Conservation (phyloP, 2,113 vertebrate genomes). For the Sarotherodon lohbergeri region DNA sequence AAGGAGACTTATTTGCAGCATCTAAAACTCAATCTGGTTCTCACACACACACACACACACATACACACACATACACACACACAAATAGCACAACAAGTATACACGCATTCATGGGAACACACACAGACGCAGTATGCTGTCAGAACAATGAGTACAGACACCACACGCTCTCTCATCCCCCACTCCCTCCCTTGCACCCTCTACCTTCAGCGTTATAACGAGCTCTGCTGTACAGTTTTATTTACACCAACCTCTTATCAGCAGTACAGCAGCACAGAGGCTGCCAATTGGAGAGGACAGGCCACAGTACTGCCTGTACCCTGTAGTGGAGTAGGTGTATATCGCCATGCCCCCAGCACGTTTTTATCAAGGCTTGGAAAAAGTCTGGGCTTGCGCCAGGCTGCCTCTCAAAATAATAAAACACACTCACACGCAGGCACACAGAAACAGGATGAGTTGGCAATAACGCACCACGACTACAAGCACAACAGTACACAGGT, state of each 20-base stretch:
- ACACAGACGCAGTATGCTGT: constrained; percentile 66
- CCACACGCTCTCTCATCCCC: constrained; percentile 69
- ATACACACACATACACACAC: background rate
- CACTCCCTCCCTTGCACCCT: background rate
- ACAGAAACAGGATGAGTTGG: background rate
- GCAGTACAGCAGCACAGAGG: constrained; percentile 81
- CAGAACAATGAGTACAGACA: constrained; percentile 97
- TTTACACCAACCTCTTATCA: constrained; percentile 99
- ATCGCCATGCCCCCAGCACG: constrained; percentile 61
- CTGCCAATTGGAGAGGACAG: constrained; percentile 92
- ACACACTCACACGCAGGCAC: background rate
- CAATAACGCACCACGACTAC: background rate
- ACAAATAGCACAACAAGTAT: constrained; percentile 12
- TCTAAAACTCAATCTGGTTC: constrained; percentile 10
- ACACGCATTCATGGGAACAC: background rate
- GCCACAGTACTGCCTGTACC: constrained; percentile 86
- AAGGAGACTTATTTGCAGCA: background rate
- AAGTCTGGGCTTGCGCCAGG: constrained; percentile 42
- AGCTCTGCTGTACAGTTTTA: constrained; percentile 88
- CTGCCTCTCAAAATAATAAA: constrained; percentile 50
- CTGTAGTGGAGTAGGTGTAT: constrained; percentile 78
- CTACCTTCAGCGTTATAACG: constrained; percentile 42
- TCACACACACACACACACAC: background rate
- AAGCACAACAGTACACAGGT: background rate
- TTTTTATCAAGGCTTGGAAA: constrained; percentile 62